These are phyloP conservation scores for Himalopsyche kuldschensis DNA, from an alignment of 2,888 invertebrate species.

Conservation along the genomic window DNA sequence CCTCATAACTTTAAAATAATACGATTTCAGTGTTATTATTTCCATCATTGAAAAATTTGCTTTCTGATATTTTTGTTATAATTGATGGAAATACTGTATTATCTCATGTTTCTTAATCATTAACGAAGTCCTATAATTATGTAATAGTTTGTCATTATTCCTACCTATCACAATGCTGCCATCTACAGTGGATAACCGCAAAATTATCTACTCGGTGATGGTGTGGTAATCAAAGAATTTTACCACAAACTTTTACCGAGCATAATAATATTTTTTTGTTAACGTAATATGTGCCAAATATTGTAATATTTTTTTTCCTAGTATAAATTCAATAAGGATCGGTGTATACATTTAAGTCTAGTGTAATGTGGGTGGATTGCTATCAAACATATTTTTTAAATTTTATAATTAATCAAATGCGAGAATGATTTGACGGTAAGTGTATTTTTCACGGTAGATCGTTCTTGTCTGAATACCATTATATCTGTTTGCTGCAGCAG, in stretches of 20 bases:
- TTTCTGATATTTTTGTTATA: too few species aligned
- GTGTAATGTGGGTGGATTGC: neutral
- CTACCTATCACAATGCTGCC: neutral
- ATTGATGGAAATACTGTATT: too few species aligned
- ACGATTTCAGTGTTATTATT: too few species aligned
- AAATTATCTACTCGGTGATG: neutral
- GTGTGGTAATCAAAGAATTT: neutral
- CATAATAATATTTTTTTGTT: neutral
- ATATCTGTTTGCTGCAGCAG: neutral
- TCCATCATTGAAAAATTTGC: too few species aligned
- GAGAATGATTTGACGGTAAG: neutral
- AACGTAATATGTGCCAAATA: neutral
- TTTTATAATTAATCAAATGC: neutral
- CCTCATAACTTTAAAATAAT: too few species aligned
- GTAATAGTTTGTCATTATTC: too few species aligned
- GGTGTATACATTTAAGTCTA: neutral
- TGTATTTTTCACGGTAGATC: neutral
- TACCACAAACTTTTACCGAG: neutral
- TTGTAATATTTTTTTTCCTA: neutral
- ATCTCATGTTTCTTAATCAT: too few species aligned
- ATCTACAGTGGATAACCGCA: neutral
- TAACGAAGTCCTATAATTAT: too few species aligned
- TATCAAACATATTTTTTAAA: neutral
- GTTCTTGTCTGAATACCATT: neutral
- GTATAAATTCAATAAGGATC: neutral